Evolutionary conservation across 1,140 invertebrate genomes (phyloP), one percentile per base, ranked within the genome.

Genomic region (Achatina immaculata): DNA sequence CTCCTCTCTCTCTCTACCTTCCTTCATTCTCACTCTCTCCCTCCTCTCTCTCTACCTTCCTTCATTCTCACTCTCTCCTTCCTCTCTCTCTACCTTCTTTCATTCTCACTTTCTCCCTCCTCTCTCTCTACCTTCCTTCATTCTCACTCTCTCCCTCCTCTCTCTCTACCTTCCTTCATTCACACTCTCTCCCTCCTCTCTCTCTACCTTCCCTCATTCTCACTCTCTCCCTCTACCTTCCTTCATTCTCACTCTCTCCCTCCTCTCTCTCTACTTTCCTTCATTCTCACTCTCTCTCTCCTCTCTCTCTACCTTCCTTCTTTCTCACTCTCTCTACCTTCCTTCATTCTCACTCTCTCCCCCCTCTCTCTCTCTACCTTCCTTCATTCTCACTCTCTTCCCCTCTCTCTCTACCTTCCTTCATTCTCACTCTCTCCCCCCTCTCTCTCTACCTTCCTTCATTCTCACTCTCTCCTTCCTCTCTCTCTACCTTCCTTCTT

Each of bases 231-330:
- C n/a, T 66, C n/a, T 28, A 9, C n/a, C 62, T 9, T 24, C n/a
- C 62, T 66, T n/a, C 62, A 11, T 24, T 66, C 62, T 66, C 62
- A 11, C 62, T 66, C 62, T 66, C 62, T 66, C 62, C n/a, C 62
- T 66, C 62, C n/a, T 66, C 62, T 66, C 62, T 66, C 62, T 66
- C 62, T 66, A n/a, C n/a, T n/a, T n/a, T n/a, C n/a, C n/a, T n/a
- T n/a, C n/a, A n/a, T n/a, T n/a, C n/a, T n/a, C n/a, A n/a, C n/a
- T n/a, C n/a, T n/a, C n/a, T n/a, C n/a, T n/a, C n/a, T n/a, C n/a
- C 62, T 66, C 62, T 66, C 62, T 66, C 62, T 66, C 62, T 66
- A 9, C 34, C 62, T 11, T 28, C 62, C n/a, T 36, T 66, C 62
- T 66, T 24, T 66, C n/a, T 66, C n/a, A 7, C n/a, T 66, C 62